Evolutionary conservation across 2,888 invertebrate species (phyloP), one percentile per base, ranked within the genome.

Genomic region (Celastrina argiolus): DNA sequence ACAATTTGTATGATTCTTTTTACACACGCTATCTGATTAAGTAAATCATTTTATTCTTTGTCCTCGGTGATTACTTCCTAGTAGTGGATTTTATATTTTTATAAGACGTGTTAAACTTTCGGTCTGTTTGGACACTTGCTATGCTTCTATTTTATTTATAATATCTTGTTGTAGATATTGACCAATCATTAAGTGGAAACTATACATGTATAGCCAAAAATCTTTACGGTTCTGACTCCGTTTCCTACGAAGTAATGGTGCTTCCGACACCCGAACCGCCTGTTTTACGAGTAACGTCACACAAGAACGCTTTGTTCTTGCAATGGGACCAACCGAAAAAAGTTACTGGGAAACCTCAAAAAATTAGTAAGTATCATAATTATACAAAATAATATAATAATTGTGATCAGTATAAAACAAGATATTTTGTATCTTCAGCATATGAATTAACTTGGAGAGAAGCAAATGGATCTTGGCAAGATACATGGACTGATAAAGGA

Each of bases 161-260:
- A 10, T 10, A 10, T 26, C 12, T 42, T 4, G n/a, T 82, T 83
- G 36, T 83, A 95, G 95, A 94, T 75, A 92, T 95, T 68, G 95
- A 95, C 76, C 93, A 93, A 74, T 94, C 95, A 2, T 85, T 95
- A 63, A 94, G 94, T 69, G 96, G 96, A 61, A 96, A 96, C 90
- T 96, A 96, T 84, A 94, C 95, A 0, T 96, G 96, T 76, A 91
- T 94, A 18, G 95, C 95, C 0, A 95, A 95, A 79, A 97, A 97
- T 84, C 88, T 95, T n/a, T 96, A 96, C 78, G 97, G 97, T 0
- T 94, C 94, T 58, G 97, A 97, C 80, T 94, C 95, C 61, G 95
- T 97, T 45, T 94, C 94, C 8, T 97, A 97, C 80, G 93, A 94
- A 31, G 92, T 97, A 26, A 92, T 94, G 67, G 96, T 97, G 0